A percentile compares a stretch with the other conserved stretches of the same genome.
Conservation (phyloP, 2,797 vertebrate genomes). For the Phrynocephalus guinanensis region DNA sequence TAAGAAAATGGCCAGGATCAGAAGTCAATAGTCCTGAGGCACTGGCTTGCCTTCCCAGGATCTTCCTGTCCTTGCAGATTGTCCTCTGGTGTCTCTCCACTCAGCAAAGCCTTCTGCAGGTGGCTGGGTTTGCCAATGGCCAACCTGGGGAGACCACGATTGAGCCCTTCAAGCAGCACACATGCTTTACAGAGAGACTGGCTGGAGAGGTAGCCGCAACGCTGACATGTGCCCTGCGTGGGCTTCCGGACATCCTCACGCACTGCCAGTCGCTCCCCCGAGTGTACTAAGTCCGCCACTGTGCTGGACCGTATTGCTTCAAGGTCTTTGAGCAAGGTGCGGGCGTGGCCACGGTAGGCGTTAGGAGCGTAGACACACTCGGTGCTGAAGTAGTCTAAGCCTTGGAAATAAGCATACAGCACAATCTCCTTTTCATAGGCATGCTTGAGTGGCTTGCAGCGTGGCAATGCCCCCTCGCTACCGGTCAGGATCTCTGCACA, state of each 20-base stretch:
- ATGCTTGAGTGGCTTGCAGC: constrained; percentile 90
- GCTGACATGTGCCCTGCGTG: constrained; percentile 81
- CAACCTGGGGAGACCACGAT: constrained; percentile 86
- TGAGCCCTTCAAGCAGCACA: constrained; percentile 88
- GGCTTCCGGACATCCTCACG: constrained; percentile 80
- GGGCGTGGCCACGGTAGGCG: constrained; percentile 89
- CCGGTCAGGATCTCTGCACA: constrained; percentile 75
- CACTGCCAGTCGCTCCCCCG: constrained; percentile 87
- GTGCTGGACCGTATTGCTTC: constrained; percentile 84
- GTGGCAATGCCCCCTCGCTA: constrained; percentile 85
- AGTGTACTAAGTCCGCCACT: constrained; percentile 90
- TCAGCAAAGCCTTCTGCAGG: constrained; percentile 26
- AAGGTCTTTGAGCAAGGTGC: constrained; percentile 86
- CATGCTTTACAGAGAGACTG: constrained; percentile 89
- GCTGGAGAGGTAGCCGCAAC: constrained; percentile 91
- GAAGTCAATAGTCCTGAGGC: not conserved
- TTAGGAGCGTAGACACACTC: constrained; percentile 93
- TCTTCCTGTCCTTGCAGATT: not conserved
- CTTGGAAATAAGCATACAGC: constrained; percentile 91
- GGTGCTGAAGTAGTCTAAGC: constrained; percentile 91
- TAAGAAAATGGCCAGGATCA: not conserved
- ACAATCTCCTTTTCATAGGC: constrained; percentile 95
- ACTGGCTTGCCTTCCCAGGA: not conserved
- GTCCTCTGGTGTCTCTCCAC: not conserved
- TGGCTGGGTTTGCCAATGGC: constrained; percentile 83